These are phyloP conservation scores for Melanotaenia nigrans DNA, from an alignment of 2,797 vertebrate species.

Conservation along the genomic window DNA sequence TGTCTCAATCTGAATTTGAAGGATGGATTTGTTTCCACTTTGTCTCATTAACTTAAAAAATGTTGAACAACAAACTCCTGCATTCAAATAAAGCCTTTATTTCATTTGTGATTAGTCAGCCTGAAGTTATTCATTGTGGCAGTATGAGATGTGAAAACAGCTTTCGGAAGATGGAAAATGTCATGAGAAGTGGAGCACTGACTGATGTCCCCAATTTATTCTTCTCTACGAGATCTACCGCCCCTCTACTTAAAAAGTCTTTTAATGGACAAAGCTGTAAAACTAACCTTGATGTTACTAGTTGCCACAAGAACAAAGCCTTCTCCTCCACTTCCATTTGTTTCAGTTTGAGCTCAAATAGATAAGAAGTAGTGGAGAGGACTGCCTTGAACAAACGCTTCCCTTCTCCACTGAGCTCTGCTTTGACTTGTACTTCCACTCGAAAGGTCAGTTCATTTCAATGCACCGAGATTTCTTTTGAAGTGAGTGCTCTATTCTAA, in stretches of 20 bases:
- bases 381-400: conserved; percentile 13
- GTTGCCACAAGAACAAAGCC: conserved; percentile 8
- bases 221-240: neutral
- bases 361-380: conserved; percentile 54
- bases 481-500: conserved; percentile 60
- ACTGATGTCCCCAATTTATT: conserved; percentile 23
- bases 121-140: neutral
- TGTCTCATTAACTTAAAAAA: neutral
- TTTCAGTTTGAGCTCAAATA: conserved; percentile 33
- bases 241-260: neutral
- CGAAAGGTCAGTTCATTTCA: conserved; percentile 60
- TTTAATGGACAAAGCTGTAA: conserved; percentile 16
- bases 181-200: conserved; percentile 4
- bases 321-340: neutral
- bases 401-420: conserved; percentile 12
- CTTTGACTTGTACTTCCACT: conserved; percentile 44
- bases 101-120: neutral
- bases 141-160: neutral
- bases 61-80: neutral
- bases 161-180: conserved; percentile 31
- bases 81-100: conserved; percentile 10
- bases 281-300: conserved; percentile 6
- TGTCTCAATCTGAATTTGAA: neutral
- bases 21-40: neutral
- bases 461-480: conserved; percentile 47